Evolutionary conservation across 2,113 vertebrate genomes (phyloP), one percentile per base, ranked within the genome.

Genomic region (Anas platyrhynchos): DNA sequence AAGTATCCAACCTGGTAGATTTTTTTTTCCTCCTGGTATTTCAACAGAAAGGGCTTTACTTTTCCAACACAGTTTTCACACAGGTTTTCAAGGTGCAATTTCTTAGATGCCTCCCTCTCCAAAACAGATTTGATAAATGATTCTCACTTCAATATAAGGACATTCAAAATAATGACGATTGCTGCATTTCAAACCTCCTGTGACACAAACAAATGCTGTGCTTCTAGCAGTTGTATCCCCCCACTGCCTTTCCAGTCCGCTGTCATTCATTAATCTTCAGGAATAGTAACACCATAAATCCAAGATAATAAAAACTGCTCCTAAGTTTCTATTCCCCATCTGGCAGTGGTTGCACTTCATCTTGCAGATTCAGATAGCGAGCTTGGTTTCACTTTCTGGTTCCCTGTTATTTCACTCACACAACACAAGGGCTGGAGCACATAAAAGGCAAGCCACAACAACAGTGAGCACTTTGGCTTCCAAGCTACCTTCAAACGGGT

Each of bases 341-440:
- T 7, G 31, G 81, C 2, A 0, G 8, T 27, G 34, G 4, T 3
- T 78, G 1, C 15, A 3, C 7, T 23, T 32, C 75, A 16, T 1
- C 0, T 10, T 10, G 59, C 11, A 13, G 2, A 50, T 50, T 2
- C 7, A 1, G 13, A 50, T 22, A 50, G 22, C 7, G 18, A 50
- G 23, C 44, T 36, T 29, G 25, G 48, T 79, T 79, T 79, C 76
- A 43, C 29, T 79, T 79, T 65, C 76, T 16, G 56, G 29, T 75
- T 96, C 44, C 8, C 2, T n/a, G 0, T 3, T 11, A 21, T 6
- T 12, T 43, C 18, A 1, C 1, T 25, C 69, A 50, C 11, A 23
- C 31, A 7, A 3, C 48, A 72, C 1, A 0, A 16, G 5, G 6
- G 7, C n/a, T 27, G 13, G 3, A 58, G 13, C 21, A 2, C 3